These are phyloP conservation scores for Grammomys dolichurus DNA, from an alignment of 2,113 vertebrate species.

Conservation along the genomic window DNA sequence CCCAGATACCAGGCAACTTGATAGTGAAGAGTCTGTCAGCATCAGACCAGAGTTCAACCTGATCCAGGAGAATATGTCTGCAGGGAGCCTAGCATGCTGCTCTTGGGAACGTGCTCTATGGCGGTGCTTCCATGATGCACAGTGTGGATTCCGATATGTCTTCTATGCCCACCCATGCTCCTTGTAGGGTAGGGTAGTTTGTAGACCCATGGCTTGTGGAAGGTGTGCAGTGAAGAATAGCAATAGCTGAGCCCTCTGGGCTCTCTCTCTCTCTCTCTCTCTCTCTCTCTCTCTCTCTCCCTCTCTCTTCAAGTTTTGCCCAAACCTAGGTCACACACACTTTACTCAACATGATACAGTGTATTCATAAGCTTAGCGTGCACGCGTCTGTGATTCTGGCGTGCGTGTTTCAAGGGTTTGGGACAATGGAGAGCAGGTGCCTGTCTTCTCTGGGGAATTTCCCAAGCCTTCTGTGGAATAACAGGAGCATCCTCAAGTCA, in stretches of 20 bases:
- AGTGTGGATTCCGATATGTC: neutral
- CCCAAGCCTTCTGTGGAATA: neutral
- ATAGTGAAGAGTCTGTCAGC: neutral
- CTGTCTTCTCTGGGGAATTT: neutral
- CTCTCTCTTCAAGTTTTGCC: neutral
- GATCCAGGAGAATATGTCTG: no score
- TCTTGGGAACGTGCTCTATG: no score
- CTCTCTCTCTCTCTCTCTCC: no score
- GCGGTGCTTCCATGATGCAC: neutral
- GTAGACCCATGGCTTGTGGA: neutral
- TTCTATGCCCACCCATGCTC: neutral
- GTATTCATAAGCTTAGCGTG: neutral
- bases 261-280: no score
- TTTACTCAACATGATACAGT: neutral
- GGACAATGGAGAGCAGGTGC: neutral
- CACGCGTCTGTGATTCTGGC: neutral
- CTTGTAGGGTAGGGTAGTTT: neutral
- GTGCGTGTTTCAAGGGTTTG: neutral
- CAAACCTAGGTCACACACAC: neutral
- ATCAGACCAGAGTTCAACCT: neutral
- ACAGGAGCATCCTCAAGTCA: neutral
- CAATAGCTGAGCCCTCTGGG: neutral
- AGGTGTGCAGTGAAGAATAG: neutral
- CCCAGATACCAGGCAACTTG: neutral
- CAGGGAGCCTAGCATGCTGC: neutral